These are phyloP conservation scores for Symphodus melops DNA, from an alignment of 2,113 vertebrate species.

Conservation along the genomic window DNA sequence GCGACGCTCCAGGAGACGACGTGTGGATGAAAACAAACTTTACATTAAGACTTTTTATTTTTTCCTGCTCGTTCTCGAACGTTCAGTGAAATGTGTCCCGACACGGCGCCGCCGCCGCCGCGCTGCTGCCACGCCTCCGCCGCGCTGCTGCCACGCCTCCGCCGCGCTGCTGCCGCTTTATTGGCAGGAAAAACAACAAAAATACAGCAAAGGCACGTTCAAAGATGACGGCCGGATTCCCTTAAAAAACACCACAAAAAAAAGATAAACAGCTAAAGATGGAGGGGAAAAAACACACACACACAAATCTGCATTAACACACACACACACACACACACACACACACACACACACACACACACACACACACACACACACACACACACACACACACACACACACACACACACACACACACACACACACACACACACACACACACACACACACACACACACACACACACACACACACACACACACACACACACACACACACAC, in stretches of 20 bases:
- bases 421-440: slow-evolving; percentile 23
- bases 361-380: slow-evolving; percentile 23
- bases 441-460: slow-evolving; percentile 23
- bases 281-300: slow-evolving; percentile 10
- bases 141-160: no score
- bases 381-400: slow-evolving; percentile 23
- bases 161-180: slow-evolving; percentile 18
- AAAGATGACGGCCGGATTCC: slow-evolving; percentile 27
- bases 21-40: no score
- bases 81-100: slow-evolving; percentile 22
- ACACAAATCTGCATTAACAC: background rate
- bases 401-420: slow-evolving; percentile 23
- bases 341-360: slow-evolving; percentile 23
- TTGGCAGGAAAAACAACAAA: slow-evolving; percentile 30
- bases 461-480: slow-evolving; percentile 17
- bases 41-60: no score
- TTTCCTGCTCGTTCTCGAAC: background rate
- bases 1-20: no score
- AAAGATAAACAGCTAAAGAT: slow-evolving; percentile 9
- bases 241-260: slow-evolving; percentile 22
- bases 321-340: slow-evolving; percentile 18
- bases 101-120: no score
- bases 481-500: background rate
- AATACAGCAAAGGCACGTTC: slow-evolving; percentile 70
- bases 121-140: no score